Evolutionary conservation across 2,113 vertebrate genomes (phyloP).

Genomic region (Pseudorasbora parva): DNA sequence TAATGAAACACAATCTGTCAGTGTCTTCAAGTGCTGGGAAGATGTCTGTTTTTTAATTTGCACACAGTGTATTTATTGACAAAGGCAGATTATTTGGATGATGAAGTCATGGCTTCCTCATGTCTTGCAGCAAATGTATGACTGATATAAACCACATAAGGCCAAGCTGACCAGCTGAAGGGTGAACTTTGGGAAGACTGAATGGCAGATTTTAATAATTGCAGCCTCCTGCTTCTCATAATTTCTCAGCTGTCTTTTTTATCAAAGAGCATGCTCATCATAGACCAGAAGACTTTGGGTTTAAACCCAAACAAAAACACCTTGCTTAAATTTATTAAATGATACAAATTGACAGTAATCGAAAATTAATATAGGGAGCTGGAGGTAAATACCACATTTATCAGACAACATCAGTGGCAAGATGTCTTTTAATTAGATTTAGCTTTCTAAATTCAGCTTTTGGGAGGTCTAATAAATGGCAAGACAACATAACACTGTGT

Average conservation of each 20-base stretch:
- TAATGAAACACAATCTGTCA: conserved; percentile 23
- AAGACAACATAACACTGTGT: neutral
- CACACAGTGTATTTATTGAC: conserved; percentile 41
- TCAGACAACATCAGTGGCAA: conserved; percentile 25
- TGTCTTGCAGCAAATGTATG: neutral
- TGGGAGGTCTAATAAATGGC: conserved; percentile 41
- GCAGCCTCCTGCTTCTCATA: neutral
- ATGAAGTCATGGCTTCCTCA: conserved; percentile 4
- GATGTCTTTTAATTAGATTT: conserved; percentile 18
- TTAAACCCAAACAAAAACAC: conserved; percentile 32
- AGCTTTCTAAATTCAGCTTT: conserved; percentile 35
- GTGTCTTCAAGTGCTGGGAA: conserved; percentile 39
- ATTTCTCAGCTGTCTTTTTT: conserved; percentile 13
- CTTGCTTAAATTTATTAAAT: conserved; percentile 14
- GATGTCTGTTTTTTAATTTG: conserved; percentile 34
- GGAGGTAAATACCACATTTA: conserved; percentile 29
- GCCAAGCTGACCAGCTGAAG: conserved; percentile 13
- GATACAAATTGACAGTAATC: conserved; percentile 29
- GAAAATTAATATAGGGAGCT: conserved; percentile 6
- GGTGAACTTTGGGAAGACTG: neutral
- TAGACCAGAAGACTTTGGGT: conserved; percentile 4
- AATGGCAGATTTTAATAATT: conserved; percentile 37
- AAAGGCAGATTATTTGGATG: conserved; percentile 46
- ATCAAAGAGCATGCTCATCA: neutral
- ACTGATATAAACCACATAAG: neutral